Evolutionary conservation across 2,797 vertebrate genomes (phyloP), one percentile per base, ranked within the genome.

Genomic region (Hippocampus kuda): DNA sequence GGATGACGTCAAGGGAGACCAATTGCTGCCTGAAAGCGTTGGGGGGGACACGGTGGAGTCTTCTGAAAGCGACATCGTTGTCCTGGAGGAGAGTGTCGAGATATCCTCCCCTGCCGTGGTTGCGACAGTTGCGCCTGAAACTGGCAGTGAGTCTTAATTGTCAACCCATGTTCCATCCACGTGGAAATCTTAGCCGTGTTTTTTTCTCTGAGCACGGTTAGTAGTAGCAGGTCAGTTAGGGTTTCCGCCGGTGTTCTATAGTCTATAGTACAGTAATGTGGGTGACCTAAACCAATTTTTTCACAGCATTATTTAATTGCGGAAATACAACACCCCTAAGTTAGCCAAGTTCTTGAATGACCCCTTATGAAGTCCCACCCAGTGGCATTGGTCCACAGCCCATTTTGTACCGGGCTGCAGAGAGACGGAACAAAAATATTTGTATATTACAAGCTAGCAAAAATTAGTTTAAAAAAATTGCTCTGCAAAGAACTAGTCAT

Each of bases 81-180:
- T 87, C 63, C 70, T 89, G 72, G 85, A 86, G 68, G 90, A 89
- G 67, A 88, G 74, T 18, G 68, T 42, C 30, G 69, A 74, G 8
- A 61, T 59, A 27, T 66, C 83, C 67, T 65, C 79, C 3, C 56
- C 68, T 63, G 65, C 70, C 41, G 70, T 63, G 12, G 65, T 61
- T 22, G 59, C 65, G 66, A 72, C 69, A 0, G 20, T 2, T 26
- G 66, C 70, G 53, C 77, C 79, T 73, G 79, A 76, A 70, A 56
- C 70, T 54, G 72, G 20, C 16, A 71, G 87, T 90, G 67, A 82
- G 87, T 78, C 38, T 70, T 57, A 0, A 59, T 65, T n/a, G 62
- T 27, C 56, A 30, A 27, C 27, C 56, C 56, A 1, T 7, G 27
- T 60, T 60, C 1, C 10, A 22, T 2, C 22, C 22, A 54, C 11